These are phyloP conservation scores for Clarias laeviceps DNA, from an alignment of 2,797 vertebrate genomes.

Conservation along the genomic window DNA sequence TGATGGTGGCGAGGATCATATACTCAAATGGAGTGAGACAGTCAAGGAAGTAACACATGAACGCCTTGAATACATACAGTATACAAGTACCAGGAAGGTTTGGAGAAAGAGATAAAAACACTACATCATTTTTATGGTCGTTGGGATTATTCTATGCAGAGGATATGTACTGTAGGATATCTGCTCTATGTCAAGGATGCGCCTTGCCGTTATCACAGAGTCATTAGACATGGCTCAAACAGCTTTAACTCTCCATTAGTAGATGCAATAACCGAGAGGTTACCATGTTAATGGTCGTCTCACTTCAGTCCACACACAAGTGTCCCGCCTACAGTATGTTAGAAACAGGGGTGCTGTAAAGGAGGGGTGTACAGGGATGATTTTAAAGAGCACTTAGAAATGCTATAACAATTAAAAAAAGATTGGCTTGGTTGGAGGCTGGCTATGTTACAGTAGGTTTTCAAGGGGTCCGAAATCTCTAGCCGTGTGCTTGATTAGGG, in stretches of 20 bases:
- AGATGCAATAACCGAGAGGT: not conserved
- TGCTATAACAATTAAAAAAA: no score
- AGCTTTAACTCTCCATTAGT: constrained; percentile 20
- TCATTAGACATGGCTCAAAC: not conserved
- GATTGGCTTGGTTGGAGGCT: no score
- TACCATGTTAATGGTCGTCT: constrained; percentile 8
- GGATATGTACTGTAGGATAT: not conserved
- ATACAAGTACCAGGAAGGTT: not conserved
- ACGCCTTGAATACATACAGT: not conserved
- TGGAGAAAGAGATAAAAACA: not conserved
- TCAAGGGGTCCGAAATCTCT: no score
- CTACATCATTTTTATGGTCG: constrained; percentile 3
- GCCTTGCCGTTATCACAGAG: not conserved
- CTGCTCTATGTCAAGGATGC: not conserved
- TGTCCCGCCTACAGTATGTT: no score
- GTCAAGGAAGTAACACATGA: constrained; percentile 64
- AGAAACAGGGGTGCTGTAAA: no score
- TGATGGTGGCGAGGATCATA: constrained; percentile 97
- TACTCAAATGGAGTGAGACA: constrained; percentile 93
- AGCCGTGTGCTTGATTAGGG: not conserved
- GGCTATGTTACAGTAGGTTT: no score
- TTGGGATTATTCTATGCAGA: not conserved
- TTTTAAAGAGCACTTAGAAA: no score
- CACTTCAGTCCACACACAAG: not conserved
- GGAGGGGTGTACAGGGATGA: no score